A percentile compares a stretch with the other conserved stretches of the same genome.
Conservation (phyloP, 1,140 invertebrate species). For the Drosophila rhopaloa region DNA sequence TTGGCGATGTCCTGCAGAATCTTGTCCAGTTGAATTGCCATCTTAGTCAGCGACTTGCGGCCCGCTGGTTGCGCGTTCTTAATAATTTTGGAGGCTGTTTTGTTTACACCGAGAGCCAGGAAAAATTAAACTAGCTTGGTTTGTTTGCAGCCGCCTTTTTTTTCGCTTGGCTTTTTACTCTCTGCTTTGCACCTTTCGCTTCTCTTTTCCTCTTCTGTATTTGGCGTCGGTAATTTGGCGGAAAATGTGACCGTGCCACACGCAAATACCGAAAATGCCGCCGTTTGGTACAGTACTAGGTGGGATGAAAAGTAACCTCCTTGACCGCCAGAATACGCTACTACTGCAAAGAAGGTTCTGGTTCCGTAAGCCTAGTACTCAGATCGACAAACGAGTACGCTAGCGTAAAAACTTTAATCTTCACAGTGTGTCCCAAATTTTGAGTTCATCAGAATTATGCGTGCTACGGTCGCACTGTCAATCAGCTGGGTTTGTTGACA, state of each 20-base stretch:
- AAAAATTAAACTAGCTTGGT: slow-evolving; percentile 25
- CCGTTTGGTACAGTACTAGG: slow-evolving; percentile 4
- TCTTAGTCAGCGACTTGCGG: slow-evolving; percentile 73
- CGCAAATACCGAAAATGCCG: slow-evolving; percentile 35
- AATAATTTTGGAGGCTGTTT: slow-evolving; percentile 67
- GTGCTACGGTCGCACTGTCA: no score
- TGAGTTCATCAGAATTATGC: no score
- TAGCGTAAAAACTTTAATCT: no score
- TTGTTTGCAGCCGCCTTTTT: slow-evolving; percentile 39
- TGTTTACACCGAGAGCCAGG: slow-evolving; percentile 15
- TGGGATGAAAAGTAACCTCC: no score
- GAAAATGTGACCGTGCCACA: slow-evolving; percentile 45
- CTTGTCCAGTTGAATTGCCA: slow-evolving; percentile 81
- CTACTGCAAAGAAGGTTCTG: no score
- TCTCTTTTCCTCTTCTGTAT: slow-evolving; percentile 55
- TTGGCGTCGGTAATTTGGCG: slow-evolving; percentile 72
- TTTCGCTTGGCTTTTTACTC: slow-evolving; percentile 61
- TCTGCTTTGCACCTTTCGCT: slow-evolving; percentile 56
- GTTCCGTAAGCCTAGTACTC: no score
- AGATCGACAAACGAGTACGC: no score
- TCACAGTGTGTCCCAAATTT: no score
- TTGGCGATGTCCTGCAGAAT: slow-evolving; percentile 77
- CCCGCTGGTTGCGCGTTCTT: slow-evolving; percentile 55
- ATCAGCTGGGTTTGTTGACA: no score
- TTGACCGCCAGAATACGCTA: no score